These are phyloP conservation scores for Phasianus colchicus DNA, from an alignment of 2,113 vertebrate species.

Conservation along the genomic window DNA sequence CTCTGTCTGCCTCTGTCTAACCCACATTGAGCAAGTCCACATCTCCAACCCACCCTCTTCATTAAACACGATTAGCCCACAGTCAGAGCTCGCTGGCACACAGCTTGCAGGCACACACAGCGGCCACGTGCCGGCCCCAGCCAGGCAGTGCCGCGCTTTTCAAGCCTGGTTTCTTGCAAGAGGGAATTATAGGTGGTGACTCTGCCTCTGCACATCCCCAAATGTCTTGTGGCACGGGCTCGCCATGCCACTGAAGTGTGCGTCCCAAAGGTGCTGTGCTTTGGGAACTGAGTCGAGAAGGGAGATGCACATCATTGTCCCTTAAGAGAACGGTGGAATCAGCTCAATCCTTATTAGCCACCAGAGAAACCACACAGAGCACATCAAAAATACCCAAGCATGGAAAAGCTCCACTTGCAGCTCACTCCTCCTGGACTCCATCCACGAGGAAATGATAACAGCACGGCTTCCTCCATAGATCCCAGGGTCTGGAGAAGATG, in stretches of 20 bases:
- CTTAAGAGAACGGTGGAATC: not conserved
- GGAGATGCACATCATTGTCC: not conserved
- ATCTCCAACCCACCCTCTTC: not conserved
- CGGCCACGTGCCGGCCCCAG: rapidly evolving
- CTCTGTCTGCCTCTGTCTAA: not conserved
- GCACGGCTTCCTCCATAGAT: not conserved
- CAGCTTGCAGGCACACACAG: not conserved
- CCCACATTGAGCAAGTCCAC: rapidly evolving
- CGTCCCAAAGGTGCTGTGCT: not conserved
- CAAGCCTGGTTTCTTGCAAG: not conserved
- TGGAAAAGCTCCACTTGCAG: not conserved
- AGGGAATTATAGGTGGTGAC: not conserved
- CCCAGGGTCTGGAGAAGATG: not conserved
- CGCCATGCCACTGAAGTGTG: rapidly evolving
- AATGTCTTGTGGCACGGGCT: not conserved
- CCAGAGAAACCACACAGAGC: not conserved
- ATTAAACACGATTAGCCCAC: not conserved
- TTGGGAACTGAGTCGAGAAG: not conserved
- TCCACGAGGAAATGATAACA: not conserved
- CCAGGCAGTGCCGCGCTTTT: rapidly evolving
- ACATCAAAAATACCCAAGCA: not conserved
- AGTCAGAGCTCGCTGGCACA: rapidly evolving
- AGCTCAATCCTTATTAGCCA: not conserved
- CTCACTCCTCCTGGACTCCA: not conserved
- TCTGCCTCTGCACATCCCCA: not conserved